phyloP scores from a whole-genome alignment of 2,888 invertebrate species.

The Smittia sp. region DNA sequence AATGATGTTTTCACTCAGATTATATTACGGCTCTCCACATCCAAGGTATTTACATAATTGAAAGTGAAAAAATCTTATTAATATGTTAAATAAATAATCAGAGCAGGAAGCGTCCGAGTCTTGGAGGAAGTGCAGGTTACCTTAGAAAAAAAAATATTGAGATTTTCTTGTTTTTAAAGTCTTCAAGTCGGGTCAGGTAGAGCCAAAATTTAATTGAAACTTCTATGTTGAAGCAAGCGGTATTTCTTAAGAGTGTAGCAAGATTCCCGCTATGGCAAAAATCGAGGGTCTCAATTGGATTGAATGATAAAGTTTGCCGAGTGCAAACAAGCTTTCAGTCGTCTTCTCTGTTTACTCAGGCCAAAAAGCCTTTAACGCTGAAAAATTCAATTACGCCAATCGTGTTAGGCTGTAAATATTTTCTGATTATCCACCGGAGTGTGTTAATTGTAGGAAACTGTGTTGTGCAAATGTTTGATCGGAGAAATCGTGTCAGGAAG shows the following conservation, averaged over 20 bases:
- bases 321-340: background rate
- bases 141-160: too few species aligned
- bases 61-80: conserved; percentile 36
- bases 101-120: background rate
- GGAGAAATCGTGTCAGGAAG: background rate
- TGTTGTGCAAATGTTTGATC: conserved; percentile 31
- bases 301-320: background rate
- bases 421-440: conserved; percentile 35
- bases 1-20: conserved; percentile 30
- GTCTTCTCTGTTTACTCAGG: conserved; percentile 5
- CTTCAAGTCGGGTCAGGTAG: too few species aligned
- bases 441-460: conserved; percentile 36
- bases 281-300: too few species aligned
- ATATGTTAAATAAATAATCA: conserved; percentile 27
- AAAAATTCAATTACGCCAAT: conserved; percentile 33
- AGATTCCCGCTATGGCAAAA: too few species aligned
- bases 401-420: conserved; percentile 34
- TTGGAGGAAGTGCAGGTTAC: too few species aligned
- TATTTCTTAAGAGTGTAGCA: too few species aligned
- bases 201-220: too few species aligned
- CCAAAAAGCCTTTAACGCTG: conserved; percentile 24
- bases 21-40: conserved; percentile 1
- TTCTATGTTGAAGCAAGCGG: too few species aligned
- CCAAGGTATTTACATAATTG: conserved; percentile 15
- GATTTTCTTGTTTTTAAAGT: too few species aligned